Base-by-base conservation (phyloP, 2,888 invertebrate species). In the Limulus polyphemus region DNA sequence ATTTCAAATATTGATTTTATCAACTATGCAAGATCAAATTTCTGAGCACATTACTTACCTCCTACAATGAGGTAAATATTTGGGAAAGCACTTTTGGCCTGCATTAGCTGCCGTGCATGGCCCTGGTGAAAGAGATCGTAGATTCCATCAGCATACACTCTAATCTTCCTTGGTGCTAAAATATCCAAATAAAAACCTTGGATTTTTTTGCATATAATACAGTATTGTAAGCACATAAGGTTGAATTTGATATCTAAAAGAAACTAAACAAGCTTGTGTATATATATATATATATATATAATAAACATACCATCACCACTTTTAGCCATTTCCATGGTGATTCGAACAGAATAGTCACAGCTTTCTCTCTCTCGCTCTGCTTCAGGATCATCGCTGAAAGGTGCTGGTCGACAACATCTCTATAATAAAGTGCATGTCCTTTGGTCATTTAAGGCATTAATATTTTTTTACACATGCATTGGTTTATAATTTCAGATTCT, bases 101-200 rank as follows among this genome's bases (percentile, higher is more conserved):
- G 98, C 84, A 92, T 88, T 68, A 98, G 81, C 75, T 98, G 95
- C 65, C 93, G 81, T 60, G 97, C 93, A 79, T 99, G 98, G 1
- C 98, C 98, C 78, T 94, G 92, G 80, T 99, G 98, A 79, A 99
- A 99, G 75, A 99, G 84, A 80, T 99, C 98, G 77, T 98, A 99
- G 74, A 98, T 95, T 70, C 98, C 98, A 81, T 99, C 98, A 3
- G 98, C 93, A 79, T 98, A 99, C 51, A 99, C 91, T 70, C 99
- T 83, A 62, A 98, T 86, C 70, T 85, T 85, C 61, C 99, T 83
- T 32, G 84, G 82, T 57, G 87, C 87, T 79, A 81, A 32, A 72
- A 32, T 32, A 32, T 32, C 7, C 32, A 32, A 32, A 32, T 32
- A 7, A 32, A n/a, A 32, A 32, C 32, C 32, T 32, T 32, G 32